Percentiles rank a stretch among this genome's conserved stretches.
Evolutionary conservation across 1,140 invertebrate genomes (phyloP).

Genomic region (Phortica variegata): DNA sequence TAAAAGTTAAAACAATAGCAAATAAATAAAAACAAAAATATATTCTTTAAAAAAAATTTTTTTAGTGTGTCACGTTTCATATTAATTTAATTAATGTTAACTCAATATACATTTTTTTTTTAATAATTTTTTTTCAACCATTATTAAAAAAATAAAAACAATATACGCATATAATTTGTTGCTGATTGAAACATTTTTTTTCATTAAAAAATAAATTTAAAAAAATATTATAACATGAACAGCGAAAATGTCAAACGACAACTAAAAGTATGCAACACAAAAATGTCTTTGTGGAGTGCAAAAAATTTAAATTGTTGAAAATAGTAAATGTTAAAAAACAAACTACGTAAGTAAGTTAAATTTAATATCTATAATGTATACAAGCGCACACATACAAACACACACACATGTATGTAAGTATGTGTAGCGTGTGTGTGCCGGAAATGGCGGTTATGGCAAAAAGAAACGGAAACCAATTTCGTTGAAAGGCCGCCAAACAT

Average conservation of each 20-base stretch:
- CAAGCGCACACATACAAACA: no score
- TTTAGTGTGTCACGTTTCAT: background rate
- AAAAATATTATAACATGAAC: background rate
- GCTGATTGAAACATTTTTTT: background rate
- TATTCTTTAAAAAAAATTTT: background rate
- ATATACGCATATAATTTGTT: background rate
- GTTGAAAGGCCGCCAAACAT: conserved; percentile 31
- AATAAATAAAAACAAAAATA: background rate
- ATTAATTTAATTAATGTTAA: background rate
- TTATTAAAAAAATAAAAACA: background rate
- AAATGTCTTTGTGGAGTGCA: no score
- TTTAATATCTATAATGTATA: background rate
- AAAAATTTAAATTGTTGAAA: background rate
- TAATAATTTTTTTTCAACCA: background rate
- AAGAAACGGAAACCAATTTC: conserved; percentile 41
- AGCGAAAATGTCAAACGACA: background rate
- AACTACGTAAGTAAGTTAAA: background rate
- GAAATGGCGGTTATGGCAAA: no score
- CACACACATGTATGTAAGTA: no score
- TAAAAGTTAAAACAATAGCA: background rate
- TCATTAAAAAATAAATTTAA: background rate
- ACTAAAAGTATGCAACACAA: background rate
- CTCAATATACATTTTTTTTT: background rate
- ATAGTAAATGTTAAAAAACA: background rate
- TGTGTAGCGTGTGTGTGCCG: no score